These are phyloP conservation scores for Zonotrichia albicollis DNA, from an alignment of 2,797 vertebrate species.

Conservation along the genomic window DNA sequence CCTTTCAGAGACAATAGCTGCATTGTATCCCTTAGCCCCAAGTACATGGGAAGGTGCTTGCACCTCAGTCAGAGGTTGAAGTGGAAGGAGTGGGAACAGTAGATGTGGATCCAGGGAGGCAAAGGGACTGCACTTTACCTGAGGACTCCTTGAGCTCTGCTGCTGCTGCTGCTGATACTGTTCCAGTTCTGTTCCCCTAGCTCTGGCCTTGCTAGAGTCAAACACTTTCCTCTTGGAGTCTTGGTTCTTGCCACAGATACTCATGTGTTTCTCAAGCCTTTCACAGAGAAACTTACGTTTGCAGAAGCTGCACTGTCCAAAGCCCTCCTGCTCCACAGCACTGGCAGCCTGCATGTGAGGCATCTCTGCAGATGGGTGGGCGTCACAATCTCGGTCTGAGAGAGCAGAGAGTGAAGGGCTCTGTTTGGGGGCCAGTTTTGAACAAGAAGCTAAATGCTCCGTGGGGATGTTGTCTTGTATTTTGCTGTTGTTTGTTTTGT, in stretches of 20 bases:
- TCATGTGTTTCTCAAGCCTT: conserved; percentile 81
- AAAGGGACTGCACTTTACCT: conserved; percentile 56
- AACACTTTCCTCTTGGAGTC: conserved; percentile 79
- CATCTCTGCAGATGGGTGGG: not conserved
- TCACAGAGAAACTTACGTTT: conserved; percentile 75
- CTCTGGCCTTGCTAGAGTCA: conserved; percentile 79
- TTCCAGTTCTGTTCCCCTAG: conserved; percentile 82
- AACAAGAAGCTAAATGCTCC: not conserved
- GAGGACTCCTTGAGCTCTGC: conserved; percentile 46
- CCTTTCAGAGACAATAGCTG: not conserved
- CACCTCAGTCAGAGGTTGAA: not conserved
- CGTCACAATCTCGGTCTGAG: not conserved
- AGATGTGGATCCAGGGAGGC: not conserved
- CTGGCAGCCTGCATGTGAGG: not conserved
- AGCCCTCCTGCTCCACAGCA: not conserved
- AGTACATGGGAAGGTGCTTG: rapidly evolving
- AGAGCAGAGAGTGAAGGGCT: not conserved
- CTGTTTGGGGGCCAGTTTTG: not conserved
- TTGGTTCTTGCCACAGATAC: conserved; percentile 78
- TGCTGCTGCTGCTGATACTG: conserved; percentile 72
- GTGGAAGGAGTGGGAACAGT: not conserved
- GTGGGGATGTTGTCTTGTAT: not conserved
- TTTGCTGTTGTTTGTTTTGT: conserved; percentile 48
- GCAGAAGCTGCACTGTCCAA: conserved; percentile 80
- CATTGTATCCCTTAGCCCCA: not conserved